Evolutionary conservation across 2,888 invertebrate species (phyloP).

Genomic region (Patella depressa): DNA sequence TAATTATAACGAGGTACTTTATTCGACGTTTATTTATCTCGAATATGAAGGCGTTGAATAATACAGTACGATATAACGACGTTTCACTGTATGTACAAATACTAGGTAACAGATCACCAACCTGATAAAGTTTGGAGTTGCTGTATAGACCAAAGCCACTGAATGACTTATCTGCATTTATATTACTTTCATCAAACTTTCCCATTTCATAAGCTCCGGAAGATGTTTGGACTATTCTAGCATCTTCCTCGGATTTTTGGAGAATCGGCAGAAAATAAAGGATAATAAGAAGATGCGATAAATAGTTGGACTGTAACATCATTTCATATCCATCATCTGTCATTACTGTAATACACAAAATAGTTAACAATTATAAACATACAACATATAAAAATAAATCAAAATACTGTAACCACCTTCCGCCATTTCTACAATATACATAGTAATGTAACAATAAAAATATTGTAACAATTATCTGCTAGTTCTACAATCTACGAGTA

Average conservation of each 20-base stretch:
- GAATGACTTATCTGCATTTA: not conserved
- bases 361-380: no score
- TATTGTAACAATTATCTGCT: no score
- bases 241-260: not conserved
- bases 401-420: no score
- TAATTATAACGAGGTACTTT: no score
- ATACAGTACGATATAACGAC: no score
- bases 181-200: not conserved
- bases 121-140: not conserved
- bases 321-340: slow-evolving; percentile 3
- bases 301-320: slow-evolving; percentile 1
- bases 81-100: no score
- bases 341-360: not conserved
- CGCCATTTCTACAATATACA: no score
- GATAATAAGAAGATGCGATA: not conserved
- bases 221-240: not conserved
- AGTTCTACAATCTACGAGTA: no score
- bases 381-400: no score
- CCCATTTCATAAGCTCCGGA: not conserved
- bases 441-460: no score
- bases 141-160: not conserved
- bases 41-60: no score
- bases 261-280: not conserved
- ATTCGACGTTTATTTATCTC: no score
- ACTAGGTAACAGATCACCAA: not conserved